Evolutionary conservation across 2,888 invertebrate species (phyloP).

Genomic region (Aplocera efformata): DNA sequence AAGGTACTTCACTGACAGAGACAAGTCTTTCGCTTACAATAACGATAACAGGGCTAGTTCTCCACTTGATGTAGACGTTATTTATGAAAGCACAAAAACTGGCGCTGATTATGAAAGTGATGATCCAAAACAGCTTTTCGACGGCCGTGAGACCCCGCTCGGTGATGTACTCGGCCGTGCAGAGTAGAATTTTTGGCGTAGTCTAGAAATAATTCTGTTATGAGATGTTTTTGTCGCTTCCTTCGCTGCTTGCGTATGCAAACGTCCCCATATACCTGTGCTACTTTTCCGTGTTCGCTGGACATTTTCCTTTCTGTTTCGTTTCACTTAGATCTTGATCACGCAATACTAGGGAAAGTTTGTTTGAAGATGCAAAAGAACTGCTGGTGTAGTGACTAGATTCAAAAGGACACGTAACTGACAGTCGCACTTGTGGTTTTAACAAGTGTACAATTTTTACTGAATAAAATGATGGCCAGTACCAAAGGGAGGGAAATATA

Average conservation of each 20-base stretch:
- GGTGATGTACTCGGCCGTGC: constrained; percentile 10
- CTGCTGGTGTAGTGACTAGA: too few relatives aligned
- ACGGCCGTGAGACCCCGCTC: constrained; percentile 4
- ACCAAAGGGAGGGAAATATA: too few relatives aligned
- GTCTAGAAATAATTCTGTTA: constrained; percentile 16
- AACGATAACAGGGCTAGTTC: constrained; percentile 48
- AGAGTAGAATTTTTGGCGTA: constrained; percentile 12
- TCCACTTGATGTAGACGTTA: constrained; percentile 48
- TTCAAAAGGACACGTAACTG: too few relatives aligned
- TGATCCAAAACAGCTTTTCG: constrained; percentile 39
- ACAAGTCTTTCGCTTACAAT: constrained; percentile 44
- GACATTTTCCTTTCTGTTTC: not conserved
- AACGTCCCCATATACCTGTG: constrained; percentile 32
- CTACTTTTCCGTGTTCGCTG: constrained; percentile 12
- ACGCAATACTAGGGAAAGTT: too few relatives aligned
- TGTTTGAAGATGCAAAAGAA: too few relatives aligned
- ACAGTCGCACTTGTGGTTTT: too few relatives aligned
- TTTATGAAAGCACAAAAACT: constrained; percentile 39
- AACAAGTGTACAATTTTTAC: too few relatives aligned
- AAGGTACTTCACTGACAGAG: constrained; percentile 48
- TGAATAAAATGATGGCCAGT: too few relatives aligned
- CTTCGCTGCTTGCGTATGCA: constrained; percentile 36
- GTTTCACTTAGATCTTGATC: too few relatives aligned
- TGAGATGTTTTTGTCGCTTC: constrained; percentile 38
- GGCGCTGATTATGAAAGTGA: constrained; percentile 40